phyloP scores from a whole-genome alignment of 2,113 vertebrate genomes.

The Syrmaticus mikado region DNA sequence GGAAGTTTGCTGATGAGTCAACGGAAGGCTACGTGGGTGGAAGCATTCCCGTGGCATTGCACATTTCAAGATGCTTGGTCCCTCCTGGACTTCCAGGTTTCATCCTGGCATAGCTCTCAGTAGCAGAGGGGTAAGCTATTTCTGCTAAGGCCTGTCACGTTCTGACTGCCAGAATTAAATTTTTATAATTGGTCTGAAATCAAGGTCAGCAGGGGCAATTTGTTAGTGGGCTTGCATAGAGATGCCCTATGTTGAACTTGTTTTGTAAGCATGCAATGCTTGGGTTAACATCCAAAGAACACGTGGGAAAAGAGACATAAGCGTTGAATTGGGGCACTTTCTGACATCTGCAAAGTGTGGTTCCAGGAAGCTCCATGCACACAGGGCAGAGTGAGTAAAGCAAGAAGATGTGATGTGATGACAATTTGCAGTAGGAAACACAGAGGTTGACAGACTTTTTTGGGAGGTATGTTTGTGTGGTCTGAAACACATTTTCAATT shows the following conservation, averaged over 20 bases:
- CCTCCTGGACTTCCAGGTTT: background rate
- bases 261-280: background rate
- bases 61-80: rapidly evolving
- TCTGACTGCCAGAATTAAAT: background rate
- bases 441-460: background rate
- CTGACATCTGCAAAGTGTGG: background rate
- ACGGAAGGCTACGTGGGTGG: background rate
- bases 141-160: background rate
- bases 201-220: background rate
- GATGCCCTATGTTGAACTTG: background rate
- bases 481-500: background rate
- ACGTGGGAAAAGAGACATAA: background rate
- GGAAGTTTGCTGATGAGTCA: background rate
- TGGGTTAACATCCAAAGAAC: background rate
- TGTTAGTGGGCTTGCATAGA: background rate
- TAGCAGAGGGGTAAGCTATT: background rate
- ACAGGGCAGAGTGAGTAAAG: background rate
- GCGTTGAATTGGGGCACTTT: background rate
- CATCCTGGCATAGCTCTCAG: background rate
- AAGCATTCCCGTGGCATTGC: background rate
- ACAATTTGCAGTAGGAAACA: background rate
- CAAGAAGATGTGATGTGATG: background rate
- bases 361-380: background rate
- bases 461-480: background rate
- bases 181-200: background rate